Conservation (phyloP, 2,113 vertebrate species). For the Pandion haliaetus region DNA sequence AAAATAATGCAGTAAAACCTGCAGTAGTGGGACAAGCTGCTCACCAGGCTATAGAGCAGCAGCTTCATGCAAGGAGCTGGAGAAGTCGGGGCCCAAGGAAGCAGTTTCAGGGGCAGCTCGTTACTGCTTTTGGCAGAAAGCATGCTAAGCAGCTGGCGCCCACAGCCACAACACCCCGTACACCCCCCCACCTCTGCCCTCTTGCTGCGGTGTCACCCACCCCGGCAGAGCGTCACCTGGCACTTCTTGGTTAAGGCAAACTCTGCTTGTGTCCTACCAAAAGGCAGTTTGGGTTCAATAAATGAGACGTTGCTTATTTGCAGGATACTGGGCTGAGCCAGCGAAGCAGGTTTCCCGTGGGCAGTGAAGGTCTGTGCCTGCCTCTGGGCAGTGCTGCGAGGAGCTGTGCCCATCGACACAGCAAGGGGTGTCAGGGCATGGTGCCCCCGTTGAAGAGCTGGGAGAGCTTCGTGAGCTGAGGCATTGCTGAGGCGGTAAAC, state of each 20-base stretch:
- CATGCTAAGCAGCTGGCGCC: accelerated
- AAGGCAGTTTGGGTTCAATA: background rate
- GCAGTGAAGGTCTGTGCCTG: background rate
- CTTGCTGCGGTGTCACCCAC: background rate
- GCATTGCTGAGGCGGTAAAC: too few relatives aligned
- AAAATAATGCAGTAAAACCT: background rate
- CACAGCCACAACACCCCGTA: background rate
- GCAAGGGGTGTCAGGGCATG: background rate
- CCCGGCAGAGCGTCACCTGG: background rate
- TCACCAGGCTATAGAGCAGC: background rate
- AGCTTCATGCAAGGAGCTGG: background rate
- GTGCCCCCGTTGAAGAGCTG: background rate
- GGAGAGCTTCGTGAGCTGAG: background rate
- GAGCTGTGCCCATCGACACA: background rate
- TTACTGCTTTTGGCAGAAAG: background rate
- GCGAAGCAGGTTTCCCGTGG: background rate
- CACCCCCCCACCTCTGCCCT: background rate
- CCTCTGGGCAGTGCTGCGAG: background rate
- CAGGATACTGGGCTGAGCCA: background rate
- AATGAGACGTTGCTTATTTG: background rate
- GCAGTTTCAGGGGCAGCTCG: background rate
- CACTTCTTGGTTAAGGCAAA: background rate
- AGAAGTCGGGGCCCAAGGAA: accelerated
- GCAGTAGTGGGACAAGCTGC: background rate
- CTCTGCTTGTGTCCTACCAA: background rate